These are phyloP conservation scores for Elysia chlorotica DNA, from an alignment of 1,140 invertebrate species.

Conservation along the genomic window DNA sequence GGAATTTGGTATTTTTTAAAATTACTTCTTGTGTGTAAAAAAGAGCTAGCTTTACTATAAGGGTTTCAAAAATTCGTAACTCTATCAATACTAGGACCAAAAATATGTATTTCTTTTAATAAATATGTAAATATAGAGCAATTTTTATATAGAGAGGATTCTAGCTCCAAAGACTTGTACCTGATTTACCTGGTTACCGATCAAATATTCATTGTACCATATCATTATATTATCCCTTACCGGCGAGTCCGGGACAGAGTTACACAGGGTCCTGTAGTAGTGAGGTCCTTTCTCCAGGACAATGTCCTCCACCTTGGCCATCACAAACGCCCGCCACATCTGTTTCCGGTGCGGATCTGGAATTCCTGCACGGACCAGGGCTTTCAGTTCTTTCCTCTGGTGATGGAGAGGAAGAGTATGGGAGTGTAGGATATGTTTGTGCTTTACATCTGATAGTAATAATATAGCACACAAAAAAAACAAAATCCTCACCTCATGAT, in stretches of 20 bases:
- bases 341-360: conserved; percentile 60
- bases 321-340: conserved; percentile 64
- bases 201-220: background rate
- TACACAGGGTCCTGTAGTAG: conserved; percentile 65
- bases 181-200: background rate
- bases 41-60: no score
- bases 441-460: no score
- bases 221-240: conserved; percentile 38
- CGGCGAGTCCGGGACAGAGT: conserved; percentile 60
- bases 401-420: background rate
- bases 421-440: no score
- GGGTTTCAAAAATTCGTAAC: no score
- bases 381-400: conserved; percentile 51
- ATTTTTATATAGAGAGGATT: background rate
- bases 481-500: background rate
- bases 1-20: no score
- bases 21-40: no score
- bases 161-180: background rate
- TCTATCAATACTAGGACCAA: no score
- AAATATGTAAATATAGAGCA: no score
- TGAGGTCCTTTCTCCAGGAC: conserved; percentile 63
- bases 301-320: conserved; percentile 61
- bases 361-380: conserved; percentile 63
- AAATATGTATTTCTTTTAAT: no score
- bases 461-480: no score